Base-by-base conservation (phyloP, 2,113 vertebrate genomes). In the Glaucomys volans region DNA sequence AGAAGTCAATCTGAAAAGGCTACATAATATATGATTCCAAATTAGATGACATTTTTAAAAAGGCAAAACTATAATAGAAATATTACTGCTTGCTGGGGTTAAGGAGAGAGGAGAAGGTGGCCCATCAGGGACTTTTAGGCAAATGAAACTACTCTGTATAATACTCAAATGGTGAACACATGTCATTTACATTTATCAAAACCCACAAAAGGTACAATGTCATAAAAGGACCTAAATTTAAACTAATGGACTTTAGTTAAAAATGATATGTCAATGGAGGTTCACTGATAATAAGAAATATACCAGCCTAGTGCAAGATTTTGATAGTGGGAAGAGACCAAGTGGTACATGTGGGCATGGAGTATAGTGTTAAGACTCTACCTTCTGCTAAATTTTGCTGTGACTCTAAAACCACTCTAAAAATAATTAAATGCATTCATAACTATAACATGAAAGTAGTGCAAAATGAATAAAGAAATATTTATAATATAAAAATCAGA, bases 401-500 rank as follows among this genome's bases (percentile, higher is more conserved):
- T 84, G 64, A 84, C 16, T 32, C 30, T 64, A 64, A 84, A 84
- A 47, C 59, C 44, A 32, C 64, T 40, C n/a, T 74, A 42, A 87
- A 87, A 74, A 59, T 42, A 88, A 3, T 32, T 11, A 89, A 64
- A 64, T 40, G 20, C 8, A 88, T 40, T 74, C n/a, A 59, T 28
- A 94, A 67, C 32, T 75, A n/a, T 64, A 81, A 74, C 42, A 85
- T 5, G 62, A 26, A 30, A 79, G 18, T 22, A 66, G 14, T 59
- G 16, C 10, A 64, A 18, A 72, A 47, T 26, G 59, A 42, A 54
- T 28, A 37, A 82, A 52, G 6, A 67, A 62, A 35, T 50, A 2
- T 37, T 92, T 12, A 35, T 90, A 84, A 62, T 54, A 64, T 64
- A 74, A 90, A 84, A 96, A n/a, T n/a, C n/a, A n/a, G n/a, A n/a